A percentile compares a stretch with the other conserved stretches of the same genome.
These are phyloP conservation scores for Anarhynchus alexandrinus DNA, from an alignment of 2,113 vertebrate genomes.

Conservation along the genomic window DNA sequence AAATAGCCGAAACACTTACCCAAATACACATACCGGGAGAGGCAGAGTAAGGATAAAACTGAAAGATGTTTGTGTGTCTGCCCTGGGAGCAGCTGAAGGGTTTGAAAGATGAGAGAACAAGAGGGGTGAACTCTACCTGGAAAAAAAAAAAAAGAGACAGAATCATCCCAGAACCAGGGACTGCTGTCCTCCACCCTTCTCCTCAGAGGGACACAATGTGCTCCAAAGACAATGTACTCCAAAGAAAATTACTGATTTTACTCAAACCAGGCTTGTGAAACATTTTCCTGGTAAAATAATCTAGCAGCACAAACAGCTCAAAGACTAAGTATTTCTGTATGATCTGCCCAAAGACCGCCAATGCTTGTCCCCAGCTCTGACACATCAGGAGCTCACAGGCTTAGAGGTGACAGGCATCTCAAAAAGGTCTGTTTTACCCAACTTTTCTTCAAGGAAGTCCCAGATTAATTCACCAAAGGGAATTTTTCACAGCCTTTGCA, in stretches of 20 bases:
- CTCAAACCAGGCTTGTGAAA: not conserved
- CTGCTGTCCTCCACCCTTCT: not conserved
- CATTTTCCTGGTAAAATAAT: not conserved
- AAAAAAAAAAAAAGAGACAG: not conserved
- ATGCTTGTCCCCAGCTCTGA: not conserved
- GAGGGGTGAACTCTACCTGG: not conserved
- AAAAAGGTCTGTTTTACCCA: not conserved
- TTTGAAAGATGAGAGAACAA: not conserved
- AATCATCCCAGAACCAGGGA: not conserved
- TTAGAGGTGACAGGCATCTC: not conserved
- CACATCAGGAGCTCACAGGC: not conserved
- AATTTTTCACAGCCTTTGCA: not conserved
- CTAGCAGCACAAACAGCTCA: not conserved
- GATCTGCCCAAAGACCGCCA: not conserved
- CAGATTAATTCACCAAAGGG: not conserved
- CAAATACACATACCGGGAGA: not conserved
- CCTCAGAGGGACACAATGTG: fast-evolving
- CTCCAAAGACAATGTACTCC: not conserved
- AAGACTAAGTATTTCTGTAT: not conserved
- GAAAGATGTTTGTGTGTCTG: not conserved
- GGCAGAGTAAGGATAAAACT: not conserved
- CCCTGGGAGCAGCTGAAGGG: not conserved
- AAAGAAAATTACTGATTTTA: not conserved
- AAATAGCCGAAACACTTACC: not conserved
- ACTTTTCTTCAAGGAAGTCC: not conserved